Conservation (phyloP, 2,797 vertebrate genomes). For the Coracias cyanogaster region DNA sequence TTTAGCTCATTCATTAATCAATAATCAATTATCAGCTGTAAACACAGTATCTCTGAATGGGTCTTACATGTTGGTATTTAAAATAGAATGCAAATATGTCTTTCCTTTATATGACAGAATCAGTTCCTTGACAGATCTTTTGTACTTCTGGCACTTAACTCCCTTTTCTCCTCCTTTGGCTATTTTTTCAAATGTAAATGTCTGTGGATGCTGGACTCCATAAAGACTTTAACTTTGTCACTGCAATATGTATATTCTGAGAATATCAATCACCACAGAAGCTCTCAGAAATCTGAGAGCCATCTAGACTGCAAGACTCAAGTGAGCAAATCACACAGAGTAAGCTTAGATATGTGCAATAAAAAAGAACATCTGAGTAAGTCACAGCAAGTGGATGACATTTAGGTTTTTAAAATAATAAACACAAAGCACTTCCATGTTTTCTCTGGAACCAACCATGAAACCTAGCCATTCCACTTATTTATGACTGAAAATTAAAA, state of each 20-base stretch:
- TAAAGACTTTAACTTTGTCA: not conserved
- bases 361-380: not conserved
- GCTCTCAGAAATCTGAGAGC: not conserved
- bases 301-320: not conserved
- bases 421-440: not conserved
- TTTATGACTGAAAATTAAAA: not conserved
- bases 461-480: not conserved
- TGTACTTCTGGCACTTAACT: not conserved
- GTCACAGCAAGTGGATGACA: not conserved
- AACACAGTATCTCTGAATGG: not conserved
- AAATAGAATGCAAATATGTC: not conserved
- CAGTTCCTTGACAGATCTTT: not conserved
- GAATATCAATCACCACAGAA: not conserved
- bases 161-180: not conserved
- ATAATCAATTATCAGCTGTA: not conserved
- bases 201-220: not conserved
- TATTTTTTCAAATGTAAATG: not conserved
- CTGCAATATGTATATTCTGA: not conserved
- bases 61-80: not conserved
- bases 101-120: not conserved
- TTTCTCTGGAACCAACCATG: not conserved
- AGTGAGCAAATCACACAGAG: not conserved
- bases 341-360: not conserved
- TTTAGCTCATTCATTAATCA: not conserved
- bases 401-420: not conserved